Base-by-base conservation (phyloP, 2,888 invertebrate genomes). In the Prosapia bicincta region DNA sequence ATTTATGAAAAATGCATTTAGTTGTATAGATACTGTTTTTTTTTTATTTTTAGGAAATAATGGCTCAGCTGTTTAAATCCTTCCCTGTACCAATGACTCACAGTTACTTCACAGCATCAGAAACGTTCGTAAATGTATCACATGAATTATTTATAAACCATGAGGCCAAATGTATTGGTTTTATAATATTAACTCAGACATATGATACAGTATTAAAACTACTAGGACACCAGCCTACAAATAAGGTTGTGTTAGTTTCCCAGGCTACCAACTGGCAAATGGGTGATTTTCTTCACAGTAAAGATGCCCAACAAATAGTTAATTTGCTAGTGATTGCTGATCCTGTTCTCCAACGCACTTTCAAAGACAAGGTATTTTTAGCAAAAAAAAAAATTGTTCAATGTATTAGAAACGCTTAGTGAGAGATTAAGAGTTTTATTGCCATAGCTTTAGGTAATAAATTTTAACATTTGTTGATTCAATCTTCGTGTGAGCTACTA, bases 221-320 rank as follows among this genome's bases (percentile, higher is more conserved):
- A 15, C 38, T 76, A 23, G 76, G 70, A 1, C 26, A 66, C 13
- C 76, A 76, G 43, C 38, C 73, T 38, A 25, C 13, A n/a, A 72
- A 32, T n/a, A 76, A 73, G 69, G 89, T 94, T 0, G 86, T 93
- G 0, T 83, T 93, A 0, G 86, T 93, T 0, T 89, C 93, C 0
- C 87, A 89, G 80, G 92, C 92, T 1, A 90, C 92, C 0, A 92
- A 92, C 81, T 93, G 93, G 93, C 89, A 90, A 26, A 88, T 93
- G 0, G 89, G 90, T 75, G 92, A 93, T 81, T 93, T 92, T 85
- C 83, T 93, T 23, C 85, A 88, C 0, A 88, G 89, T 25, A 86
- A 89, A 70, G 78, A 85, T 1, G 90, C 93, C 0, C 89, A 90
- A 81, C 88, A 88, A 82, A 90, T 93, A 82, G 87, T 91, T 0